Conservation (phyloP, 1,140 invertebrate species). For the Drosophila kepulauana region DNA sequence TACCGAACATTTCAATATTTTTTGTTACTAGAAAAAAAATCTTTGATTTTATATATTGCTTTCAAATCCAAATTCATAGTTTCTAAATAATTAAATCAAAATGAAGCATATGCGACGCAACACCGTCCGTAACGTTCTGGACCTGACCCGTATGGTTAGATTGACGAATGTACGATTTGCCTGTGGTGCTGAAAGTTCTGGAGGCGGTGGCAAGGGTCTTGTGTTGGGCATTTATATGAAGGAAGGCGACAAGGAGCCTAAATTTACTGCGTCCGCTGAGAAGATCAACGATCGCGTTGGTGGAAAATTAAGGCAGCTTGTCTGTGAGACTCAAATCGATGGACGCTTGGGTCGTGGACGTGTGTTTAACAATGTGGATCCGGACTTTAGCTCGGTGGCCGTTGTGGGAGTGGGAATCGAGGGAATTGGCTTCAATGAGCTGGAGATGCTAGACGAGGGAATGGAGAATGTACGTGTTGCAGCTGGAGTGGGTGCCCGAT, state of each 20-base stretch:
- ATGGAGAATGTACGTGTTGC: slow-evolving; percentile 85
- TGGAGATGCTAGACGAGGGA: slow-evolving; percentile 89
- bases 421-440: slow-evolving; percentile 87
- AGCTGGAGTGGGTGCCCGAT: slow-evolving; percentile 86
- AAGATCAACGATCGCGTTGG: slow-evolving; percentile 69
- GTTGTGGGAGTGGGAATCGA: slow-evolving; percentile 89
- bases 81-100: slow-evolving; percentile 4
- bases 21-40: background rate
- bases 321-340: slow-evolving; percentile 62
- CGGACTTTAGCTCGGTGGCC: slow-evolving; percentile 87
- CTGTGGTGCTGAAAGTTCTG: slow-evolving; percentile 22
- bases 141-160: background rate
- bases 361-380: slow-evolving; percentile 88
- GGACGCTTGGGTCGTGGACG: slow-evolving; percentile 86
- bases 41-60: background rate
- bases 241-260: slow-evolving; percentile 62
- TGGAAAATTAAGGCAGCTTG: slow-evolving; percentile 61
- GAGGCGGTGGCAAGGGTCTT: slow-evolving; percentile 62
- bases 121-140: background rate
- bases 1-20: slow-evolving; percentile 8
- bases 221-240: slow-evolving; percentile 77
- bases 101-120: slow-evolving; percentile 41
- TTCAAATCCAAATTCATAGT: slow-evolving; percentile 11
- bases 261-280: slow-evolving; percentile 61
- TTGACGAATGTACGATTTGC: slow-evolving; percentile 1